Evolutionary conservation across 2,113 vertebrate species (phyloP).

Genomic region (Scartelaos histophorus): DNA sequence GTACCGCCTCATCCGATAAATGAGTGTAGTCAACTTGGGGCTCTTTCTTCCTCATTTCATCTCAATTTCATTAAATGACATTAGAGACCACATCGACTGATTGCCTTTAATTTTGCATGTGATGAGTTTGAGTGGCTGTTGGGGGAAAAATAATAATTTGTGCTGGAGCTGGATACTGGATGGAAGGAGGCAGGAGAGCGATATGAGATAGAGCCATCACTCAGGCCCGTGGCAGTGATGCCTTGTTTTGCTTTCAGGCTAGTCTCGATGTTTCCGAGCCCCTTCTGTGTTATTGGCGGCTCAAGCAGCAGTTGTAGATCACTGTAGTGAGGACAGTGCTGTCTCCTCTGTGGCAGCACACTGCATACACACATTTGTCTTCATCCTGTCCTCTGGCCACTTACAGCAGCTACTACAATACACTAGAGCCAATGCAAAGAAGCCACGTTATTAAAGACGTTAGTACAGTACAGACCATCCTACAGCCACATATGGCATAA

Average conservation of each 20-base stretch:
- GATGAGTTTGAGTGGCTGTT: constrained; percentile 28
- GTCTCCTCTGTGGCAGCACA: constrained; percentile 33
- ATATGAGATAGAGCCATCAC: constrained; percentile 66
- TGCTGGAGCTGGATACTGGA: not conserved
- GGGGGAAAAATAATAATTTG: constrained; percentile 18
- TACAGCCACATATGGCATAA: not conserved
- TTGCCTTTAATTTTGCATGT: constrained; percentile 45
- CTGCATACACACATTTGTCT: constrained; percentile 22
- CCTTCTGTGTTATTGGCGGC: constrained; percentile 60
- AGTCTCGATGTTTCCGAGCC: constrained; percentile 56
- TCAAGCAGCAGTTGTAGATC: constrained; percentile 63
- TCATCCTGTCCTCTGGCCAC: constrained; percentile 12
- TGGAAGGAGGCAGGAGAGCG: constrained; percentile 22
- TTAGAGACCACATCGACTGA: constrained; percentile 12
- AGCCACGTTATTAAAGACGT: not conserved
- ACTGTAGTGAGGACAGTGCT: constrained; percentile 40
- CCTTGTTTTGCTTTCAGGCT: constrained; percentile 71
- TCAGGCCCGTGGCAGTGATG: constrained; percentile 70
- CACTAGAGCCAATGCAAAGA: constrained; percentile 13
- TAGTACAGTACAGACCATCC: constrained; percentile 8
- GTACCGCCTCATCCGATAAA: constrained; percentile 26
- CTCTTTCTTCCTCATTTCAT: constrained; percentile 36
- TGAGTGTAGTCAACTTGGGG: constrained; percentile 38
- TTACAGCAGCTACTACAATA: constrained; percentile 18
- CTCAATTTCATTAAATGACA: constrained; percentile 36